A percentile compares a stretch with the other conserved stretches of the same genome.
Evolutionary conservation across 2,888 invertebrate genomes (phyloP).

Genomic region (Clostera curtula): DNA sequence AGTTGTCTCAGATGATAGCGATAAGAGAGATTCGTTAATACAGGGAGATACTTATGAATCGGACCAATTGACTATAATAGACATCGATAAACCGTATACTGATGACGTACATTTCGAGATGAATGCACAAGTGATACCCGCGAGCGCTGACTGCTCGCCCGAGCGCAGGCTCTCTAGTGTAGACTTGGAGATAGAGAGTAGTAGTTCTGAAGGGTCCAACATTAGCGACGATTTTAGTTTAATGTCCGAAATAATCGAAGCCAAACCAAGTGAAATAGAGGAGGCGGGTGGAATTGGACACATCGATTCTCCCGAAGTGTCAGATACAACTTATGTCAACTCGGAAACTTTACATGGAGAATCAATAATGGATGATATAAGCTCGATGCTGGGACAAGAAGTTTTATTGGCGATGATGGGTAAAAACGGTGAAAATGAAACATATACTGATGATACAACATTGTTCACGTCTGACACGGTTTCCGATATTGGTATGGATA

Average conservation of each 20-base stretch:
- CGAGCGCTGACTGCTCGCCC: slow-evolving; percentile 56
- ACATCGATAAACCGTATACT: slow-evolving; percentile 74
- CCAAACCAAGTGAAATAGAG: slow-evolving; percentile 54
- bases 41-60: slow-evolving; percentile 73
- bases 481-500: slow-evolving; percentile 67
- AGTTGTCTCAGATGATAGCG: slow-evolving; percentile 65
- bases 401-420: slow-evolving; percentile 80
- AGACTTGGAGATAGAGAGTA: slow-evolving; percentile 69
- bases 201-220: slow-evolving; percentile 77
- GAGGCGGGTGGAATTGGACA: slow-evolving; percentile 79
- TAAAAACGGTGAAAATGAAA: slow-evolving; percentile 76
- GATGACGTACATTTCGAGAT: slow-evolving; percentile 62
- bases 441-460: slow-evolving; percentile 82
- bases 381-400: slow-evolving; percentile 83
- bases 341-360: slow-evolving; percentile 86
- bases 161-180: slow-evolving; percentile 58
- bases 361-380: slow-evolving; percentile 85
- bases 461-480: slow-evolving; percentile 76
- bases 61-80: slow-evolving; percentile 80
- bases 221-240: slow-evolving; percentile 84
- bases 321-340: slow-evolving; percentile 80
- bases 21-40: slow-evolving; percentile 57
- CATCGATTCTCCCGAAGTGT: slow-evolving; percentile 88
- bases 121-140: slow-evolving; percentile 45
- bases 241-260: slow-evolving; percentile 79